phyloP scores from a whole-genome alignment of 2,888 invertebrate genomes.

The Gibbula magus region DNA sequence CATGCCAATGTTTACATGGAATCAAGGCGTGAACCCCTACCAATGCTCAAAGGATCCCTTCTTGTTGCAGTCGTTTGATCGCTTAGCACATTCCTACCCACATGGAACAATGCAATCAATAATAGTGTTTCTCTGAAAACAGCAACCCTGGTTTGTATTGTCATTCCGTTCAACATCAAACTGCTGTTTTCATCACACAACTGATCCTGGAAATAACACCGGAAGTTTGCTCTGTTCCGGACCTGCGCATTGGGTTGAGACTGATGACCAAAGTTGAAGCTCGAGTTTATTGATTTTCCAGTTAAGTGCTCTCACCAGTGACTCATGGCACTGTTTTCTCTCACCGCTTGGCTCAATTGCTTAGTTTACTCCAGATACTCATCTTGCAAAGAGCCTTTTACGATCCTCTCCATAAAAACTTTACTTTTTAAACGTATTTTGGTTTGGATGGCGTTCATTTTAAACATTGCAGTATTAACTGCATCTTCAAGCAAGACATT shows the following conservation, averaged over 20 bases:
- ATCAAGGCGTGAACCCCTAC: neutral
- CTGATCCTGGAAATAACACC: neutral
- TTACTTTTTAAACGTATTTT: too few relatives aligned
- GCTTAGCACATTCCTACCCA: neutral
- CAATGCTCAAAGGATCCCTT: neutral
- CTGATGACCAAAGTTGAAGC: neutral
- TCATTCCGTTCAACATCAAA: neutral
- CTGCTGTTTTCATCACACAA: neutral
- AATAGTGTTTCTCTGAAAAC: neutral
- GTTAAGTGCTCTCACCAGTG: neutral
- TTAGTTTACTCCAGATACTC: too few relatives aligned
- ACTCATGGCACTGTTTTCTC: neutral
- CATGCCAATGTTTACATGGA: neutral
- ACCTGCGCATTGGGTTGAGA: neutral
- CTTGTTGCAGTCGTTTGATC: neutral
- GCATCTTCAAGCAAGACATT: too few relatives aligned
- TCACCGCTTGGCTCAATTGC: too few relatives aligned
- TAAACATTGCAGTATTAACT: too few relatives aligned
- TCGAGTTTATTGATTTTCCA: conserved; percentile 1
- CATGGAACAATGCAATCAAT: neutral
- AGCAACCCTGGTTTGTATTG: neutral
- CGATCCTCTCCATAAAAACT: too few relatives aligned
- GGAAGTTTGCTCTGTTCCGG: neutral
- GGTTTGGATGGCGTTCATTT: too few relatives aligned
- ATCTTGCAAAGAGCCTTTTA: too few relatives aligned